Percentiles rank a stretch among this genome's conserved stretches.
phyloP scores from a whole-genome alignment of 2,113 vertebrate species.

The Smithornis capensis region DNA sequence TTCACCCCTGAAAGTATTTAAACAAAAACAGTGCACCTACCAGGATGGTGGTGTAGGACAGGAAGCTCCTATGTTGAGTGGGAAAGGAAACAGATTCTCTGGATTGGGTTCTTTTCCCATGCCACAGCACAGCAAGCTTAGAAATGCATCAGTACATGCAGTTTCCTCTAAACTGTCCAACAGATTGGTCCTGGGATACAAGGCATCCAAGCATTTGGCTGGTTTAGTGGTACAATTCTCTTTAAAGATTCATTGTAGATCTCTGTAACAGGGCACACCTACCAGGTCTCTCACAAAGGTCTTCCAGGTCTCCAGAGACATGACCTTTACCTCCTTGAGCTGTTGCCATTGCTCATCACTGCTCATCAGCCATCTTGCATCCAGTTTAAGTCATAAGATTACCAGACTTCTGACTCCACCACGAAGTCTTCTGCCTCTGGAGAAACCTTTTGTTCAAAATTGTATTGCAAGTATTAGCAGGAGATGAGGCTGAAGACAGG shows the following conservation, averaged over 20 bases:
- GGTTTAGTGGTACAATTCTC: not conserved
- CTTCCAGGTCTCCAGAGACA: not conserved
- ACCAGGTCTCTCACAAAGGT: not conserved
- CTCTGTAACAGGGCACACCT: not conserved
- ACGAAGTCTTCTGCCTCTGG: not conserved
- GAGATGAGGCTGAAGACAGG: not conserved
- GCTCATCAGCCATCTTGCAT: not conserved
- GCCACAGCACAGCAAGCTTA: not conserved
- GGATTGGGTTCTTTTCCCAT: not conserved
- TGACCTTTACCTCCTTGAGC: not conserved
- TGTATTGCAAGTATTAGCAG: not conserved
- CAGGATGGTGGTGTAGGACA: not conserved
- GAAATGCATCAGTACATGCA: not conserved
- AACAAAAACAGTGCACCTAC: not conserved
- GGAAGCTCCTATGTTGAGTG: not conserved
- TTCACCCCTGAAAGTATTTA: not conserved
- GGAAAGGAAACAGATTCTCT: not conserved
- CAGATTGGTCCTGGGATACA: not conserved
- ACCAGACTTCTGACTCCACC: not conserved
- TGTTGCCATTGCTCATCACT: not conserved
- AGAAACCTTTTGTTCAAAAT: not conserved
- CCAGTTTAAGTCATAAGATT: fast-evolving
- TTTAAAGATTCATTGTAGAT: not conserved
- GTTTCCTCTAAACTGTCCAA: not conserved
- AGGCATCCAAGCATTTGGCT: not conserved